phyloP scores from a whole-genome alignment of 1,140 invertebrate species.

The Melipona quadrifasciata region DNA sequence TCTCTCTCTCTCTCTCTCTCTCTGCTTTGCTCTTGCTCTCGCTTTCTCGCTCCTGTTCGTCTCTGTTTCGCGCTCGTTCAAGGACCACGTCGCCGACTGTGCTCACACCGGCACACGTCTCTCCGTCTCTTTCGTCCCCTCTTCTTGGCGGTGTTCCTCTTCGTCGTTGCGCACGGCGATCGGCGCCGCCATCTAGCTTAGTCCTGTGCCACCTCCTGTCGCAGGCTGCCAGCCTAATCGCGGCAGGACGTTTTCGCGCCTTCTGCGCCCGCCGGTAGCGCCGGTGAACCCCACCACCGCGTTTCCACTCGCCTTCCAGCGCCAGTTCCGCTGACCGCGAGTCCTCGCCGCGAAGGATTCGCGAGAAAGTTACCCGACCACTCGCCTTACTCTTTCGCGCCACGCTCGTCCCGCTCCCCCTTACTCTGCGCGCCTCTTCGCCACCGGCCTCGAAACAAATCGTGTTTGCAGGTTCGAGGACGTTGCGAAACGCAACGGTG shows the following conservation, averaged over 20 bases:
- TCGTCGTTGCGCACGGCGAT: constrained; percentile 32
- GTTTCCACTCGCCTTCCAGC: background rate
- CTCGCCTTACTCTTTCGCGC: background rate
- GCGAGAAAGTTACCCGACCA: constrained; percentile 19
- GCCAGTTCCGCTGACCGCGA: background rate
- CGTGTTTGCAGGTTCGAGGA: no score
- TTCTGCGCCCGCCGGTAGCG: constrained; percentile 70
- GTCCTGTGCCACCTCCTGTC: constrained; percentile 78
- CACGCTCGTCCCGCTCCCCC: background rate
- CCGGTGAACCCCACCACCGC: constrained; percentile 37
- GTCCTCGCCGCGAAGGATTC: constrained; percentile 27
- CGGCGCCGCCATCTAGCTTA: constrained; percentile 67
- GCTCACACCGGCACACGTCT: constrained; percentile 35
- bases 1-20: background rate
- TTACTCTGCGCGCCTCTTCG: background rate
- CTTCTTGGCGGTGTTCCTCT: constrained; percentile 15
- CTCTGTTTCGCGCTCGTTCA: constrained; percentile 48
- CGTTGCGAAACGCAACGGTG: no score
- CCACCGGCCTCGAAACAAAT: no score
- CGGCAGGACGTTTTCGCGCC: constrained; percentile 76
- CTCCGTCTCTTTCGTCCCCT: constrained; percentile 13
- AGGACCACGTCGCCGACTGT: constrained; percentile 44
- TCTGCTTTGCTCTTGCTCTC: background rate
- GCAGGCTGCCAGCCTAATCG: constrained; percentile 74
- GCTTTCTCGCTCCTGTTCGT: constrained; percentile 39